Conservation (phyloP, 2,113 vertebrate species). For the Cebidichthys violaceus region DNA sequence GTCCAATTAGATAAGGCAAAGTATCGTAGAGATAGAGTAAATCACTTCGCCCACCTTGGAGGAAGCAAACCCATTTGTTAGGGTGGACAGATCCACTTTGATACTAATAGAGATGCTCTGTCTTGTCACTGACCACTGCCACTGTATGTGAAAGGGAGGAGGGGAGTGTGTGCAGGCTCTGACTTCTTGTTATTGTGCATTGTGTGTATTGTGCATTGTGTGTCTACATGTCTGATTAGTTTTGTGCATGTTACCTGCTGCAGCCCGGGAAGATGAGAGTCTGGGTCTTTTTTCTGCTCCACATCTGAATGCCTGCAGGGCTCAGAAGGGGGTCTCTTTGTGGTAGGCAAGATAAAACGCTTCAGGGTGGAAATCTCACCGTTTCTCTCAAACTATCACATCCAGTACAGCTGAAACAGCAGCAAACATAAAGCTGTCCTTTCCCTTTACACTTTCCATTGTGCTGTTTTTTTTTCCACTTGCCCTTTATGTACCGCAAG, state of each 20-base stretch:
- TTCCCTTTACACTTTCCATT: slow-evolving; percentile 6
- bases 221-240: slow-evolving; percentile 5
- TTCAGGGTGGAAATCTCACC: slow-evolving; percentile 39
- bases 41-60: slow-evolving; percentile 48
- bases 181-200: slow-evolving; percentile 16
- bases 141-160: slow-evolving; percentile 5
- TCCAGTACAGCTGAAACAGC: slow-evolving; percentile 41
- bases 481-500: slow-evolving; percentile 9
- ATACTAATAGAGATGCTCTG: slow-evolving; percentile 65
- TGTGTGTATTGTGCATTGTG: slow-evolving; percentile 10
- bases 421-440: slow-evolving; percentile 19
- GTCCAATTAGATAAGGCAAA: slow-evolving; percentile 64
- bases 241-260: slow-evolving; percentile 1
- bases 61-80: slow-evolving; percentile 51
- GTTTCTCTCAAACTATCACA: slow-evolving; percentile 32
- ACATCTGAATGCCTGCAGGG: slow-evolving; percentile 35
- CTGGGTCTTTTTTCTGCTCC: slow-evolving; percentile 22
- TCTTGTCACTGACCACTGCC: slow-evolving; percentile 61
- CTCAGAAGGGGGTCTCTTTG: slow-evolving; percentile 17
- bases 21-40: slow-evolving; percentile 43
- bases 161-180: not conserved
- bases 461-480: slow-evolving; percentile 15
- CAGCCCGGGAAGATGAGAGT: slow-evolving; percentile 19
- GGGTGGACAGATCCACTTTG: slow-evolving; percentile 56
- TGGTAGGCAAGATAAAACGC: slow-evolving; percentile 44